Conservation (phyloP, 2,797 vertebrate genomes). For the Ctenopoma kingsleyae region DNA sequence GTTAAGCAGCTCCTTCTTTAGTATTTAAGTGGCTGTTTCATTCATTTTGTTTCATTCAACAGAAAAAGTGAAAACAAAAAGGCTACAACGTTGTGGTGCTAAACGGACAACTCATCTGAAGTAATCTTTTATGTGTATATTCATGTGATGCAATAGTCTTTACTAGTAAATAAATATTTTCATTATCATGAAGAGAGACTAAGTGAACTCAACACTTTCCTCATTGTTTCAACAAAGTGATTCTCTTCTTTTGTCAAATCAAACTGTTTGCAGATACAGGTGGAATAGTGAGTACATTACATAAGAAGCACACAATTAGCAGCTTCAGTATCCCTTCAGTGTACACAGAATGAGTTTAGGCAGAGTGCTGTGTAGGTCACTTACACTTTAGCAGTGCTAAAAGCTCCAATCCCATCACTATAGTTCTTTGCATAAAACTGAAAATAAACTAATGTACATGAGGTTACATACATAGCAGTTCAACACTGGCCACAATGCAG, state of each 20-base stretch:
- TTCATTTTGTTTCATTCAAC: too few relatives aligned
- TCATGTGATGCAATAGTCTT: too few relatives aligned
- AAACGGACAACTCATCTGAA: background rate
- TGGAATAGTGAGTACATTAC: background rate
- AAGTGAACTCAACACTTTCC: background rate
- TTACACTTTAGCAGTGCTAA: background rate
- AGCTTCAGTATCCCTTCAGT: slow-evolving; percentile 1
- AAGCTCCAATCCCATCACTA: background rate
- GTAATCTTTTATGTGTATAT: background rate
- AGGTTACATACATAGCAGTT: too few relatives aligned
- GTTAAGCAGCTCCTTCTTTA: too few relatives aligned
- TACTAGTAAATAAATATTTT: background rate
- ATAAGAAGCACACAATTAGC: background rate
- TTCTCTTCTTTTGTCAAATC: background rate
- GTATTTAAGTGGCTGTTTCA: background rate
- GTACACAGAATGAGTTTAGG: background rate
- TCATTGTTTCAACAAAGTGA: too few relatives aligned
- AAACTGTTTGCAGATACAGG: background rate
- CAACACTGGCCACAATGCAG: too few relatives aligned
- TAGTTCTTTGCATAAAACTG: background rate
- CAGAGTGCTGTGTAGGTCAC: background rate
- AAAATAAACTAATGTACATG: background rate
- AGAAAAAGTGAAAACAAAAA: background rate
- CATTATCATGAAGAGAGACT: background rate
- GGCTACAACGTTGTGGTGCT: too few relatives aligned